Evolutionary conservation across 1,140 invertebrate genomes (phyloP).

Genomic region (Cydia amplana): DNA sequence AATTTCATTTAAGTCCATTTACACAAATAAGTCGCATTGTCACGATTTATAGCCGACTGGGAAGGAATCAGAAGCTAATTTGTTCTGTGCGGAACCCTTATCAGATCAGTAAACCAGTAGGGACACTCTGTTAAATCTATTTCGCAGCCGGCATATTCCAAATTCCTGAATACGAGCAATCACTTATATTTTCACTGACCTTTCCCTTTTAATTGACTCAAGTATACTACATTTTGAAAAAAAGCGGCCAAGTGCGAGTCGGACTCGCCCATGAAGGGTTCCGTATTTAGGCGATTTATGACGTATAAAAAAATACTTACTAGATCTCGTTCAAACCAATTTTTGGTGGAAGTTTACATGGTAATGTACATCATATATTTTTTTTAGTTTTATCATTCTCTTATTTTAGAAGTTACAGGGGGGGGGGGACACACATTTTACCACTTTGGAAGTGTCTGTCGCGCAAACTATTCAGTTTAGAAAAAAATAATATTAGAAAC

Average conservation of each 20-base stretch:
- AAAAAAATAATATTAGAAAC: no score
- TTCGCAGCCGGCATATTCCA: slow-evolving; percentile 6
- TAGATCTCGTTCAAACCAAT: no score
- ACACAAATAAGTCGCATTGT: slow-evolving; percentile 56
- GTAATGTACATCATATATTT: no score
- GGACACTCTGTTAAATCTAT: slow-evolving; percentile 23
- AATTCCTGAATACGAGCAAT: slow-evolving; percentile 8
- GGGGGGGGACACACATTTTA: no score
- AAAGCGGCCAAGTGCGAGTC: neutral
- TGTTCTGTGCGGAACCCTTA: slow-evolving; percentile 22
- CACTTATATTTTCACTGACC: neutral
- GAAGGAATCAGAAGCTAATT: slow-evolving; percentile 29
- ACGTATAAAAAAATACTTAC: no score
- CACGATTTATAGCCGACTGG: slow-evolving; percentile 52
- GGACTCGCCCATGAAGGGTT: no score
- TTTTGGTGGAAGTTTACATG: no score
- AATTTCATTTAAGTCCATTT: slow-evolving; percentile 64
- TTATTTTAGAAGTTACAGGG: no score
- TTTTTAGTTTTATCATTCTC: no score
- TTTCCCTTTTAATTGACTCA: slow-evolving; percentile 28
- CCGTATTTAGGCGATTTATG: no score
- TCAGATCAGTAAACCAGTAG: slow-evolving; percentile 20
- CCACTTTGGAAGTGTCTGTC: no score
- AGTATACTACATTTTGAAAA: neutral
- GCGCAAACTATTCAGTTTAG: no score